phyloP scores from a whole-genome alignment of 2,888 invertebrate genomes.

The Crepidodera aurea region DNA sequence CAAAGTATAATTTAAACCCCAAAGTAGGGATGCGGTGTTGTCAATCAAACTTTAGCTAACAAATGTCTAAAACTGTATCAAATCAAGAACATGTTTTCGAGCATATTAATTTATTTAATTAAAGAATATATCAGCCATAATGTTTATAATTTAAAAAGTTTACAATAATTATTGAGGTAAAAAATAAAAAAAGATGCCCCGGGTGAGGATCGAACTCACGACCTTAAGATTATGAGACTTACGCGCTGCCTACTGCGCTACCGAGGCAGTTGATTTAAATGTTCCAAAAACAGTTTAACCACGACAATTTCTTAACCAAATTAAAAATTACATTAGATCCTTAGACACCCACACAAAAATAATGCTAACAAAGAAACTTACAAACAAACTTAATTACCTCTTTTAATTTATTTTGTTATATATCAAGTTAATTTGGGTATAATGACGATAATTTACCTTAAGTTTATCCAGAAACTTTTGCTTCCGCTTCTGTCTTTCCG shows the following conservation, averaged over 20 bases:
- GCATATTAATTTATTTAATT: too few species aligned
- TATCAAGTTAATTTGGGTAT: neutral
- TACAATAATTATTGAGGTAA: too few species aligned
- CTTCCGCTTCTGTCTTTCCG: conserved; percentile 45
- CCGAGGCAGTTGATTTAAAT: conserved; percentile 66
- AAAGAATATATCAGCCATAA: too few species aligned
- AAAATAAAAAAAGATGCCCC: conserved; percentile 72
- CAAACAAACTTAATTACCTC: neutral
- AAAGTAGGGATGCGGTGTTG: too few species aligned
- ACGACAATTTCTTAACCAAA: neutral
- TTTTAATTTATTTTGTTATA: neutral
- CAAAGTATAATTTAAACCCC: too few species aligned
- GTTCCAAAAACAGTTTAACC: neutral
- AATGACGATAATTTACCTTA: conserved; percentile 34
- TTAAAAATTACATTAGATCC: neutral
- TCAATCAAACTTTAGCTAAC: too few species aligned
- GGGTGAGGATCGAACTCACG: conserved; percentile 96
- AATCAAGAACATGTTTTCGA: too few species aligned
- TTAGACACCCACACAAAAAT: neutral
- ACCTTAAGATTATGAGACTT: conserved; percentile 93
- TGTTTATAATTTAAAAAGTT: too few species aligned
- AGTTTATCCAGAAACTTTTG: conserved; percentile 43
- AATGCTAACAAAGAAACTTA: neutral
- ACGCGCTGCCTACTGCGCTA: conserved; percentile 90
- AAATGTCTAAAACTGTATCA: too few species aligned